Percentiles rank a stretch among this genome's conserved stretches.
Conservation (phyloP, 2,888 invertebrate species). For the Drosophila melanosoma region DNA sequence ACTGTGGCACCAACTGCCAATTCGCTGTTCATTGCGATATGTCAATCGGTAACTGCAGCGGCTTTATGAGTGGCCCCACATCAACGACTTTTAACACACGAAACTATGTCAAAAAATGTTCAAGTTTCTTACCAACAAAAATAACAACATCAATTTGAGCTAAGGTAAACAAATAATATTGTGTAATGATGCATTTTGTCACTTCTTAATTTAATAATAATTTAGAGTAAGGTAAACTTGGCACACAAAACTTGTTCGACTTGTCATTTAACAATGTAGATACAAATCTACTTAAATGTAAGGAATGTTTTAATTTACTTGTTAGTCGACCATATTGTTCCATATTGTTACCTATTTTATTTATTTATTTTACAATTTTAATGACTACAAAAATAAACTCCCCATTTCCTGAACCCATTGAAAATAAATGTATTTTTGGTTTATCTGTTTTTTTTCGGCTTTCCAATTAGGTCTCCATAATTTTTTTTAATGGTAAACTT, state of each 20-base stretch:
- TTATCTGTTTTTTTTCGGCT: not conserved
- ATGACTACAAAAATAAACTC: not conserved
- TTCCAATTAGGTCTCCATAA: not conserved
- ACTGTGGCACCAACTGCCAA: conserved; percentile 53
- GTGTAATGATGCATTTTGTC: conserved; percentile 25
- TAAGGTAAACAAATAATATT: conserved; percentile 13
- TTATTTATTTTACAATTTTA: not conserved
- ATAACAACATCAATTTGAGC: conserved; percentile 18
- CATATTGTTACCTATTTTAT: not conserved
- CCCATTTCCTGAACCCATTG: not conserved
- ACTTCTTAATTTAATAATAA: not conserved
- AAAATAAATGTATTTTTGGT: not conserved
- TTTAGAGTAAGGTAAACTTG: not conserved
- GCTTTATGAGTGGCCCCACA: conserved; percentile 22
- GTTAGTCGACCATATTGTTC: not conserved
- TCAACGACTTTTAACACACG: conserved; percentile 11
- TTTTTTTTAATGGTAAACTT: not conserved
- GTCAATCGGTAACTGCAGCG: conserved; percentile 29
- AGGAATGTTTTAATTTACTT: not conserved
- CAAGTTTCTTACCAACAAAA: conserved; percentile 38
- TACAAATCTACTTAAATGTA: not conserved
- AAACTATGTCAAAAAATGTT: conserved; percentile 16
- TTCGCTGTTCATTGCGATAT: conserved; percentile 38
- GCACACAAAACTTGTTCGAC: not conserved
- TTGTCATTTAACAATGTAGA: not conserved